Percentiles rank a stretch among this genome's conserved stretches.
Conservation (phyloP, 2,797 vertebrate species). For the Chrosomus eos region DNA sequence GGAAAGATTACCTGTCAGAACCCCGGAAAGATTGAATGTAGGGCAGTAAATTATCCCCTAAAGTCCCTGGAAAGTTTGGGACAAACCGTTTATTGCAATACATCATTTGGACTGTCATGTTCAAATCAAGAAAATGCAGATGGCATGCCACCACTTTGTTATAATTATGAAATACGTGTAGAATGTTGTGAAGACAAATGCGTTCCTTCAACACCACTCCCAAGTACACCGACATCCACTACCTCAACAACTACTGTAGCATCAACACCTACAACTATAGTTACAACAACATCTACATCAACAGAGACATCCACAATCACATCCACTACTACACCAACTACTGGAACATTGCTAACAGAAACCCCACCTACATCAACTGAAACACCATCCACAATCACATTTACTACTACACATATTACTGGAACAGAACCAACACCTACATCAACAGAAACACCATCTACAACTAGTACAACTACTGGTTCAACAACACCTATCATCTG, state of each 20-base stretch:
- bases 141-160: conserved; percentile 64
- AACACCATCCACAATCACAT: no score
- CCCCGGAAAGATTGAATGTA: conserved; percentile 76
- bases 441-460: no score
- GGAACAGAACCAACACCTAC: no score
- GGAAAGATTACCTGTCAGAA: conserved; percentile 69
- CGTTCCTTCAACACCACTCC: no score
- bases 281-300: not conserved
- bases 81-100: conserved; percentile 76
- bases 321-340: not conserved
- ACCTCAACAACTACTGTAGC: no score
- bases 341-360: no score
- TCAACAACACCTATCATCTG: no score
- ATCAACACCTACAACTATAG: no score
- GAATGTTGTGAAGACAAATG: conserved; percentile 70
- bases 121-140: conserved; percentile 64
- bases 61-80: conserved; percentile 60
- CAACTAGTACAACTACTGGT: no score
- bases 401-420: no score
- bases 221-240: no score
- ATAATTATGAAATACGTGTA: conserved; percentile 81
- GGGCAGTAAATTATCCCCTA: conserved; percentile 63
- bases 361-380: not conserved
- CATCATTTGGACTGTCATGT: conserved; percentile 74
- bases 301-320: not conserved